phyloP scores from a whole-genome alignment of 2,113 vertebrate species.

The Pseudopipra pipra region DNA sequence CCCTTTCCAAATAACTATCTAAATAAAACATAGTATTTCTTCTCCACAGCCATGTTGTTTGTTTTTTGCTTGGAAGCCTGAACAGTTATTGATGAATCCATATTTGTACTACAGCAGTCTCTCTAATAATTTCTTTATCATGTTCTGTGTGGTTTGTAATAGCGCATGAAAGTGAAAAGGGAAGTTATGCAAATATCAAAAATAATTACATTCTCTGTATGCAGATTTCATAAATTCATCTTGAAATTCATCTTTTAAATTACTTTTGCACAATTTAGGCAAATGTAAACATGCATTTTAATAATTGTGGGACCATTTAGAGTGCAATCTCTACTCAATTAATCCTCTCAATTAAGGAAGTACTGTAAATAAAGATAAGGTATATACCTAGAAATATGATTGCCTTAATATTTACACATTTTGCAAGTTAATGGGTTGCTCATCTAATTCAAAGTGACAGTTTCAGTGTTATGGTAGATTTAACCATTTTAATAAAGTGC shows the following conservation, averaged over 20 bases:
- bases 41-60: constrained; percentile 18
- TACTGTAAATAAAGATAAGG: constrained; percentile 65
- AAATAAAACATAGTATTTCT: constrained; percentile 58
- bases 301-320: constrained; percentile 63
- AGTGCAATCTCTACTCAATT: constrained; percentile 52
- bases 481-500: neutral
- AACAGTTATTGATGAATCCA: constrained; percentile 71
- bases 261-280: constrained; percentile 68
- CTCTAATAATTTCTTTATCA: constrained; percentile 58
- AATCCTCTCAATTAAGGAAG: constrained; percentile 49
- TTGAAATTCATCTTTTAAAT: constrained; percentile 72
- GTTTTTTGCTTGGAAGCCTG: constrained; percentile 53
- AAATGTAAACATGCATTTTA: constrained; percentile 67
- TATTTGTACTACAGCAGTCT: constrained; percentile 60
- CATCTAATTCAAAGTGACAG: constrained; percentile 1
- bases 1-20: constrained; percentile 62
- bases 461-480: constrained; percentile 18
- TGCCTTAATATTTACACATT: constrained; percentile 61
- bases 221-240: constrained; percentile 71
- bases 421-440: constrained; percentile 23
- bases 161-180: constrained; percentile 48
- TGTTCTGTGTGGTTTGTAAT: constrained; percentile 55
- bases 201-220: constrained; percentile 69
- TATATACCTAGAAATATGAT: constrained; percentile 26
- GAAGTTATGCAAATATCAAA: constrained; percentile 70